Evolutionary conservation across 2,113 vertebrate species (phyloP).

Genomic region (Pitta sordida): DNA sequence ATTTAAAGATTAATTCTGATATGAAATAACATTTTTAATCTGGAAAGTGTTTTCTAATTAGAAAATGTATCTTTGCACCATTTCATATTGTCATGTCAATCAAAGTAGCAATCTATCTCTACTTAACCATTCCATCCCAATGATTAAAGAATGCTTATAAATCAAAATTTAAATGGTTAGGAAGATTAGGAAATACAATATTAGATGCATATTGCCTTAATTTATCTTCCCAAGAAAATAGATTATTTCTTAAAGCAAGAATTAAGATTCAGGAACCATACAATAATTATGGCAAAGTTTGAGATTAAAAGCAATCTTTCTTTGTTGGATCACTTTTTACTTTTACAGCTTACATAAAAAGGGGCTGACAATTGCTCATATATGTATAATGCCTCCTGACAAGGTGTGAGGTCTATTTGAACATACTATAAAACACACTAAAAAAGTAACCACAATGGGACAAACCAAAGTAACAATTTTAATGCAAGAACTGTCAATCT

Average conservation of each 20-base stretch:
- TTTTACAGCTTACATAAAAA: background rate
- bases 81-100: background rate
- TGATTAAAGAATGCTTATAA: background rate
- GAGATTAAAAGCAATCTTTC: conserved; percentile 16
- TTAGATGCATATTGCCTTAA: background rate
- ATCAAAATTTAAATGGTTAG: background rate
- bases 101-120: background rate
- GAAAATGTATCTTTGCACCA: background rate
- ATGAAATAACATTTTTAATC: background rate
- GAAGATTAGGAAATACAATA: background rate
- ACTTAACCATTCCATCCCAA: background rate
- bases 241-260: background rate
- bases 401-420: background rate
- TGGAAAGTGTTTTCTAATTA: background rate
- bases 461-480: background rate
- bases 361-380: background rate
- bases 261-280: background rate
- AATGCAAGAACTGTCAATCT: background rate
- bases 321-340: background rate
- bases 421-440: background rate
- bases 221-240: background rate
- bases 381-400: background rate
- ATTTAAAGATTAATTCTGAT: background rate
- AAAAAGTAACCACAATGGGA: background rate
- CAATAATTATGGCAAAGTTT: conserved; percentile 11